Evolutionary conservation across 2,888 invertebrate genomes (phyloP), one percentile per base, ranked within the genome.

Genomic region (Drosophila pseudotakahashii): DNA sequence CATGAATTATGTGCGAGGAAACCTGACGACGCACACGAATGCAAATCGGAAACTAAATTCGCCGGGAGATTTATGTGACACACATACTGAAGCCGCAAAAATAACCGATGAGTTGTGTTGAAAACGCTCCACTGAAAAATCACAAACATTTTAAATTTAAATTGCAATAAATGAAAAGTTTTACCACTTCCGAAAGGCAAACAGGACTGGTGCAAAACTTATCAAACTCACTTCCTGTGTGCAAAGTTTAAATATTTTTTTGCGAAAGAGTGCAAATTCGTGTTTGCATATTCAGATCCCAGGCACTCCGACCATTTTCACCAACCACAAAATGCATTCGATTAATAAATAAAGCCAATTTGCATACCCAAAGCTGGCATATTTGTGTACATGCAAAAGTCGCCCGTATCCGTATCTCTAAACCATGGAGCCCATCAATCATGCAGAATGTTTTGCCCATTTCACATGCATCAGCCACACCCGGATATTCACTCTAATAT

Each of bases 31-130:
- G 41, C 68, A 53, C 39, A 63, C 55, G 55, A 73, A 85, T 74
- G 69, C 63, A 77, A 85, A 88, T 79, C 62, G 71, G 66, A 85
- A 75, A 73, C 86, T 77, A 82, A 75, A 88, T 77, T 79, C 61
- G 52, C 63, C 19, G 45, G 23, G 63, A 75, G 76, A 82, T 88
- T 85, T 82, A 88, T 78, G 76, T 63, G 78, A 70, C 66, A 62
- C 62, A 34, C 67, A 58, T 55, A 64, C 55, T 42, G n/a, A 41
- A 53, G 47, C 70, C 64, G 60, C 71, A 67, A 74, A 63, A 60
- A 76, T 63, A 42, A 13, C 9, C 16, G 26, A 39, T 32, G 26
- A 26, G 26, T 26, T 26, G 26, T 26, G 11, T 32, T n/a, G 13
- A 32, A 52, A 34, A 47, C 16, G 14, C 32, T 52, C 26, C 34